Evolutionary conservation across 2,888 invertebrate species (phyloP).

Genomic region (Nemurella pictetii): DNA sequence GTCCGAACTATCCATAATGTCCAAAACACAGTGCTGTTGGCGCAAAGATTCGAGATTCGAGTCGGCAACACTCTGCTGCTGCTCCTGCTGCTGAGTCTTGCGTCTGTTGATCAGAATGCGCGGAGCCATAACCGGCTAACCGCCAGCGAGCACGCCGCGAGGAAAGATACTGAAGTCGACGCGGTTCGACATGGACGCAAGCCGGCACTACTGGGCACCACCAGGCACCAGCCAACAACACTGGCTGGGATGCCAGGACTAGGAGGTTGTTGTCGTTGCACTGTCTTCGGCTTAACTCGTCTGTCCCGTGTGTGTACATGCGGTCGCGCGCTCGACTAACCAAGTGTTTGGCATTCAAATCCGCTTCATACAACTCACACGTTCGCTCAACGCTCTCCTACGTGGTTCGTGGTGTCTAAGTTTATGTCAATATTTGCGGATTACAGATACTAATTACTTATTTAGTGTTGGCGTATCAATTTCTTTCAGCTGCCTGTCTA

Average conservation of each 20-base stretch:
- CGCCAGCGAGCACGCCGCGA: neutral
- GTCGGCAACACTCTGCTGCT: neutral
- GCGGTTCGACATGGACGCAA: too few relatives aligned
- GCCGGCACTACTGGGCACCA: neutral
- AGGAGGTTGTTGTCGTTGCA: too few relatives aligned
- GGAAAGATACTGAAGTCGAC: neutral
- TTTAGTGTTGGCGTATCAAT: neutral
- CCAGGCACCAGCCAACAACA: neutral
- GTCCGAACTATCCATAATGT: neutral
- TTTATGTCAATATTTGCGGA: neutral
- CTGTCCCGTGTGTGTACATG: too few relatives aligned
- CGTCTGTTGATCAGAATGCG: neutral
- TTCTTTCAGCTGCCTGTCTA: neutral
- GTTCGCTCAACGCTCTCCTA: neutral
- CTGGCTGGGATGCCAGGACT: neutral
- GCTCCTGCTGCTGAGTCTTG: neutral
- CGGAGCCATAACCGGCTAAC: neutral
- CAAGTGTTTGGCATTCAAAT: neutral
- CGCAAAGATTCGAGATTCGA: neutral
- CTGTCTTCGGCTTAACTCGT: neutral
- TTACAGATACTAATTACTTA: neutral
- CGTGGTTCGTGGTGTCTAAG: neutral
- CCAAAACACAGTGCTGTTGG: neutral
- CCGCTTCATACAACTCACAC: neutral
- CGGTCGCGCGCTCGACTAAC: too few relatives aligned